Percentiles rank a stretch among this genome's conserved stretches.
Conservation (phyloP, 2,888 invertebrate genomes). For the Lasioglossum vierecki region DNA sequence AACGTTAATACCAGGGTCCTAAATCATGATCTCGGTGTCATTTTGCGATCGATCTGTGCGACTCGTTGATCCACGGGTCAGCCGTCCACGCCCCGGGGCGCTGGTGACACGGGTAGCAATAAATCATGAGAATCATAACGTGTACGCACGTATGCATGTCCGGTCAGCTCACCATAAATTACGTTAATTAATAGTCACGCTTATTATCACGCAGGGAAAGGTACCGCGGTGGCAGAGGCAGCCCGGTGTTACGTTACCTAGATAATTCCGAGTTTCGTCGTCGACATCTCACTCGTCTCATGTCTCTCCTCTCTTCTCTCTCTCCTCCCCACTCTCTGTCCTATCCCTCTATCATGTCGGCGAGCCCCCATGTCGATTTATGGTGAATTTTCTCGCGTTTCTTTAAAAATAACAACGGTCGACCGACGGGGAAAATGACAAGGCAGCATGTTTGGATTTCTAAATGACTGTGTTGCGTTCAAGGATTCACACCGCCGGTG, state of each 20-base stretch:
- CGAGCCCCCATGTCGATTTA: constrained; percentile 3
- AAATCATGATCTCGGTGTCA: constrained; percentile 47
- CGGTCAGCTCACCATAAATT: constrained; percentile 55
- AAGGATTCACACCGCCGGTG: constrained; percentile 54
- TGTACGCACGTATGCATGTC: constrained; percentile 28
- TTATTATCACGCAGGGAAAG: constrained; percentile 59
- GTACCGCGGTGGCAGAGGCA: constrained; percentile 29
- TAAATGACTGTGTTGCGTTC: constrained; percentile 54
- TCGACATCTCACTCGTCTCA: constrained; percentile 42
- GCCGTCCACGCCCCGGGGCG: constrained; percentile 35
- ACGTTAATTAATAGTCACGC: constrained; percentile 67
- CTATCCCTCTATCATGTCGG: not conserved
- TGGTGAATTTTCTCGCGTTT: constrained; percentile 24
- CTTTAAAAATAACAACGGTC: constrained; percentile 34
- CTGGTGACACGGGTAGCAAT: constrained; percentile 47
- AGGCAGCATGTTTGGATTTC: constrained; percentile 46
- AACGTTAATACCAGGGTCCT: not conserved
- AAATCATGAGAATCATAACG: constrained; percentile 65
- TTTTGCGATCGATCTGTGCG: constrained; percentile 52
- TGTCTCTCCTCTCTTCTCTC: not conserved
- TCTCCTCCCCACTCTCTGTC: not conserved
- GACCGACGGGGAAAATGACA: constrained; percentile 25
- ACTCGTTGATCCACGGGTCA: constrained; percentile 61
- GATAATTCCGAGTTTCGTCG: constrained; percentile 52
- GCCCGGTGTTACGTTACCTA: constrained; percentile 37